These are phyloP conservation scores for Orthonychiurus folsomi DNA, from an alignment of 2,888 invertebrate genomes.

Conservation along the genomic window DNA sequence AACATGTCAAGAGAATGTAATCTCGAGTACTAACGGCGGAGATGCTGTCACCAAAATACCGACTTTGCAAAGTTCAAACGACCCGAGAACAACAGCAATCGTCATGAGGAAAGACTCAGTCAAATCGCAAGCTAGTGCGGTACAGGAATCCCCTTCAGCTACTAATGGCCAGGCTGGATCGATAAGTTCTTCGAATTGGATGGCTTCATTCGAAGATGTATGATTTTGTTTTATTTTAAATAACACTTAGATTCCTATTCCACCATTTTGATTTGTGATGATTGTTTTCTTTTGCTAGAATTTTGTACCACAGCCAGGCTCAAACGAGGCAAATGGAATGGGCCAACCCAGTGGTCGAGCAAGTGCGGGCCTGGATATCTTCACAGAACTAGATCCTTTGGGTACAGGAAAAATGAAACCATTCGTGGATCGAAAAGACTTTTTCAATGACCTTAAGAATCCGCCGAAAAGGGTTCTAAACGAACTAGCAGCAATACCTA, in stretches of 20 bases:
- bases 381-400: conserved; percentile 86
- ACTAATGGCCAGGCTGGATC: no score
- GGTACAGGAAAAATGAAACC: conserved; percentile 78
- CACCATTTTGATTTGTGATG: conserved; percentile 15
- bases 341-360: background rate
- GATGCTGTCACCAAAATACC: no score
- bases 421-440: conserved; percentile 90
- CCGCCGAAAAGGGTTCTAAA: conserved; percentile 86
- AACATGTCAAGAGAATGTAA: conserved; percentile 1
- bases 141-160: no score
- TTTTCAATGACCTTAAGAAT: conserved; percentile 90
- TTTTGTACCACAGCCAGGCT: conserved; percentile 36
- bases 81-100: no score
- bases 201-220: conserved; percentile 40
- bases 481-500: conserved; percentile 48
- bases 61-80: no score
- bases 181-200: no score
- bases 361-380: conserved; percentile 55
- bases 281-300: conserved; percentile 23
- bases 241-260: background rate
- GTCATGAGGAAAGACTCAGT: no score
- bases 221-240: conserved; percentile 10
- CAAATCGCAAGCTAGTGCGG: no score
- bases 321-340: conserved; percentile 8
- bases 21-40: no score